A percentile compares a stretch with the other conserved stretches of the same genome.
phyloP scores from a whole-genome alignment of 2,113 vertebrate species.

The Onychostruthus taczanowskii region DNA sequence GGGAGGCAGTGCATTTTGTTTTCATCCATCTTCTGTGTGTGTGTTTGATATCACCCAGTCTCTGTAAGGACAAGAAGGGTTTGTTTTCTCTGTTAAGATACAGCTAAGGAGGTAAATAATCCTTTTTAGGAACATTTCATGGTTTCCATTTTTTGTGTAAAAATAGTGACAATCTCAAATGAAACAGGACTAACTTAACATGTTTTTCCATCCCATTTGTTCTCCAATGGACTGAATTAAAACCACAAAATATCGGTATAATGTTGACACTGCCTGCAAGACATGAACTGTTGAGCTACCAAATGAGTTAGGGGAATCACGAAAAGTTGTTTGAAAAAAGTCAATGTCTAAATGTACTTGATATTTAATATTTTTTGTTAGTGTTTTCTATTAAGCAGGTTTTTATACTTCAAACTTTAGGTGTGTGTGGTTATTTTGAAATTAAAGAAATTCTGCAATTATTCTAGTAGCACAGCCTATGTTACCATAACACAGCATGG shows the following conservation, averaged over 20 bases:
- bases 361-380: neutral
- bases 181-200: neutral
- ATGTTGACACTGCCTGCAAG: neutral
- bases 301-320: neutral
- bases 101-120: neutral
- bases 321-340: neutral
- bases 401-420: neutral
- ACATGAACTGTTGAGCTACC: neutral
- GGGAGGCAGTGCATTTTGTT: neutral
- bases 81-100: neutral
- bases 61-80: neutral
- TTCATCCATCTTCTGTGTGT: neutral
- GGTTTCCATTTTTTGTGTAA: neutral
- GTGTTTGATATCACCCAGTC: neutral
- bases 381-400: neutral
- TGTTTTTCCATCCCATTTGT: neutral
- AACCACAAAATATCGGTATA: neutral
- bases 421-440: neutral
- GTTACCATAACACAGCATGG: neutral
- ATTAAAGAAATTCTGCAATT: neutral
- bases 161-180: neutral
- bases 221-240: neutral
- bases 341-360: neutral
- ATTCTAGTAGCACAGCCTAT: neutral
- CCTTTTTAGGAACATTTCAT: neutral